Evolutionary conservation across 2,888 invertebrate species (phyloP), one percentile per base, ranked within the genome.

Genomic region (Catocala nupta): DNA sequence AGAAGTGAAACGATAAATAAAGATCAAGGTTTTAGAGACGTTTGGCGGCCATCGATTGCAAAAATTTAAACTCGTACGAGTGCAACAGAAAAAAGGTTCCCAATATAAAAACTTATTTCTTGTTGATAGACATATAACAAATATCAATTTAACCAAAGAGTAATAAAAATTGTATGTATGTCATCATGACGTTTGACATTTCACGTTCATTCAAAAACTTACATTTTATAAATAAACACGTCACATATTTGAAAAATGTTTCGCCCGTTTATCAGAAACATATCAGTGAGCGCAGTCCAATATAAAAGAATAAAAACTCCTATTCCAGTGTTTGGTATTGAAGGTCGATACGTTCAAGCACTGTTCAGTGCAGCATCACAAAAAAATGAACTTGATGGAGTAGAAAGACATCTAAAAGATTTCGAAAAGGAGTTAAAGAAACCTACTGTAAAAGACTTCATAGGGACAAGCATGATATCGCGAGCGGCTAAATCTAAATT

Each of bases 261-360:
- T 34, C 81, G 78, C 44, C 65, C 74, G 43, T 77, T 85, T 65
- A 39, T 72, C 6, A 83, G 88, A 80, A 52, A 83, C 81, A 82
- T 82, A 76, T 66, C 72, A 25, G 11, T 47, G 4, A 12, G 33
- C 0, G 9, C 57, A 9, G 11, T 55, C 5, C 5, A 42, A 12
- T 5, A 55, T 5, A 42, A 33, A 1, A 45, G 16, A 13, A 4
- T 47, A 5, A 85, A 79, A 65, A 77, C 88, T 10, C 91, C 92
- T 0, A 81, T 91, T 48, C 60, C 87, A 47, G 83, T 91, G 8
- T 92, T 88, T 80, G 92, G 92, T 48, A 73, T 90, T 25, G 90
- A 90, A 79, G 92, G 92, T 0, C 84, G 90, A 1, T 93, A 92
- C 52, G 91, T 91, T 5, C 67, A 87, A 4, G 91, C 92, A 1